Percentiles rank a stretch among this genome's conserved stretches.
phyloP scores from a whole-genome alignment of 2,888 invertebrate genomes.

The Epistrophella euchroma region DNA sequence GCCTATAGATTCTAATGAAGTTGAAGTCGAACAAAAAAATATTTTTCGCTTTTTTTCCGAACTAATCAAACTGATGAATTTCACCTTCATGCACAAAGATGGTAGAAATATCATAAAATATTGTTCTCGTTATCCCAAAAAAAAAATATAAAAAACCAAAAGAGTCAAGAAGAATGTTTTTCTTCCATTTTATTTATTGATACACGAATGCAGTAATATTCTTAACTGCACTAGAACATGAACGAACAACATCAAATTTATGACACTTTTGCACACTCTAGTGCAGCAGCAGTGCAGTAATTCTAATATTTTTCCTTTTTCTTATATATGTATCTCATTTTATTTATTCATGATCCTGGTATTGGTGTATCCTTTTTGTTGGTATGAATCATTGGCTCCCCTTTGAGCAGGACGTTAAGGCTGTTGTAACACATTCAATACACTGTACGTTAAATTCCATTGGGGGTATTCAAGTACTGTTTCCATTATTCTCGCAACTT shows the following conservation, averaged over 20 bases:
- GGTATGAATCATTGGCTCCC: slow-evolving; percentile 8
- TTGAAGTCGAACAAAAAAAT: too few species aligned
- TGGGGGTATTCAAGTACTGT: slow-evolving; percentile 98
- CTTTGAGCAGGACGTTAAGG: slow-evolving; percentile 95
- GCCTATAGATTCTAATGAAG: too few species aligned
- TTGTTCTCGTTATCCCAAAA: slow-evolving; percentile 6
- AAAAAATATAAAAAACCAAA: neutral
- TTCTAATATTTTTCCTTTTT: slow-evolving; percentile 41
- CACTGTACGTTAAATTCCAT: slow-evolving; percentile 99
- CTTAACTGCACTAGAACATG: slow-evolving; percentile 56
- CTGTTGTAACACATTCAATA: slow-evolving; percentile 99
- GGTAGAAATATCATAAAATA: neutral
- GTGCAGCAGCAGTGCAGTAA: slow-evolving; percentile 30
- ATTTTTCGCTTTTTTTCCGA: too few species aligned
- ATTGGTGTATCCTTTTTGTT: neutral
- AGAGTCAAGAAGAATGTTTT: slow-evolving; percentile 33
- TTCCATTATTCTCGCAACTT: slow-evolving; percentile 98
- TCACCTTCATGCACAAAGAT: neutral
- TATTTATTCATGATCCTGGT: slow-evolving; percentile 37
- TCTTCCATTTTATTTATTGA: slow-evolving; percentile 62
- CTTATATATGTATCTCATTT: slow-evolving; percentile 49
- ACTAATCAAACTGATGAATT: neutral
- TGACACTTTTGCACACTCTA: slow-evolving; percentile 36
- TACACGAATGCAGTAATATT: slow-evolving; percentile 52
- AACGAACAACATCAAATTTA: slow-evolving; percentile 68